Percentiles rank a stretch among this genome's conserved stretches.
Conservation (phyloP, 2,888 invertebrate genomes). For the Drosophila limbata region DNA sequence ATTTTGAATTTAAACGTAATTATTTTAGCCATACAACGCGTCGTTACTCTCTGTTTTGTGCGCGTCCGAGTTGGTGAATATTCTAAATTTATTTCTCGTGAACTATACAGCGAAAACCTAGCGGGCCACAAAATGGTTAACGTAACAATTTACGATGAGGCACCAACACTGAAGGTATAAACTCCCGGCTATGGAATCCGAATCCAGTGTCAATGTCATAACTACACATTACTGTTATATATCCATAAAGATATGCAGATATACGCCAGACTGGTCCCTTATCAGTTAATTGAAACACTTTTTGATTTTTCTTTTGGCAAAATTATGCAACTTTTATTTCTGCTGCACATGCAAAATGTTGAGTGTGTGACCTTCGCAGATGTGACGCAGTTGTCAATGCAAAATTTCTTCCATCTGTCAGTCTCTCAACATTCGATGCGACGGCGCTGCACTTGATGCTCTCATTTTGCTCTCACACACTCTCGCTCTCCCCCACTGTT, state of each 20-base stretch:
- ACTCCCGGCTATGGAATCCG: slow-evolving; percentile 10
- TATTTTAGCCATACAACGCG: slow-evolving; percentile 51
- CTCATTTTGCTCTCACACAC: slow-evolving; percentile 15
- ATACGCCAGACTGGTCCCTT: background rate
- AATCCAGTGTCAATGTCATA: slow-evolving; percentile 25
- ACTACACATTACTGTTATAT: slow-evolving; percentile 12
- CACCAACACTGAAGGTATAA: slow-evolving; percentile 83
- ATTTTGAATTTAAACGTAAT: slow-evolving; percentile 44
- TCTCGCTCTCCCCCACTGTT: slow-evolving; percentile 6
- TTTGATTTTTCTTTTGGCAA: slow-evolving; percentile 7
- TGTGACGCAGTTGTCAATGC: slow-evolving; percentile 56
- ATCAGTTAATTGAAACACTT: slow-evolving; percentile 21
- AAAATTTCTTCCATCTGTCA: slow-evolving; percentile 56
- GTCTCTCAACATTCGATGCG: slow-evolving; percentile 27
- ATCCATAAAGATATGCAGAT: slow-evolving; percentile 63
- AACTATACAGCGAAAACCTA: slow-evolving; percentile 47
- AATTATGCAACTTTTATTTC: slow-evolving; percentile 67
- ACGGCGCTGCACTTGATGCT: background rate
- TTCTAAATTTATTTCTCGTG: slow-evolving; percentile 51
- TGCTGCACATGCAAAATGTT: slow-evolving; percentile 56
- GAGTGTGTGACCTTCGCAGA: slow-evolving; percentile 71
- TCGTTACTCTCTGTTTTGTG: slow-evolving; percentile 58
- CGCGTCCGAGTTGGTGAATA: slow-evolving; percentile 44
- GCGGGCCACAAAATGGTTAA: slow-evolving; percentile 82
- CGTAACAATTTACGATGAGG: slow-evolving; percentile 82